A percentile compares a stretch with the other conserved stretches of the same genome.
Evolutionary conservation across 2,113 vertebrate species (phyloP).

Genomic region (Lates calcarifer): DNA sequence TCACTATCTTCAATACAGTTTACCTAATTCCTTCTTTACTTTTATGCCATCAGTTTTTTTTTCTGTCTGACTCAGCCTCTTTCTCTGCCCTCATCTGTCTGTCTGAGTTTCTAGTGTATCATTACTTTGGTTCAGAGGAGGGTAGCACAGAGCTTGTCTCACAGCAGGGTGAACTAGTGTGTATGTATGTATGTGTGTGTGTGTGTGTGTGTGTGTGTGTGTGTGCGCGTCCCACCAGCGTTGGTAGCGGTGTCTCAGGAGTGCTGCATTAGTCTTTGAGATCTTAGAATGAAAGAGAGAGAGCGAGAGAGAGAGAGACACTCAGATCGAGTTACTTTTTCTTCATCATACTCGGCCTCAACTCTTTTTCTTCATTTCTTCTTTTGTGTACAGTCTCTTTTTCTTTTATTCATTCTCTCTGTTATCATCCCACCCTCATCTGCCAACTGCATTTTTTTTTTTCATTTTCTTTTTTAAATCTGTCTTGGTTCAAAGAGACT

Average conservation of each 20-base stretch:
- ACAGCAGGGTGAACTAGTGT: slow-evolving; percentile 38
- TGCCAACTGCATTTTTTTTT: slow-evolving; percentile 20
- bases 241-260: slow-evolving; percentile 67
- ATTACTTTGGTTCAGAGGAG: slow-evolving; percentile 64
- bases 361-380: slow-evolving; percentile 52
- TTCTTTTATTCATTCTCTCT: slow-evolving; percentile 61
- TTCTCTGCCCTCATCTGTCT: slow-evolving; percentile 47
- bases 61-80: slow-evolving; percentile 42
- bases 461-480: slow-evolving; percentile 2
- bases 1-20: slow-evolving; percentile 6
- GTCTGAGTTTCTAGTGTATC: slow-evolving; percentile 54
- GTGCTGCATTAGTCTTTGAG: slow-evolving; percentile 71
- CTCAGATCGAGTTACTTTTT: slow-evolving; percentile 40
- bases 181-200: slow-evolving; percentile 30
- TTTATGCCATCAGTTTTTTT: slow-evolving; percentile 29
- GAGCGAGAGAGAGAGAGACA: slow-evolving; percentile 21
- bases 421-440: slow-evolving; percentile 42
- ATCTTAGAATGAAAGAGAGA: slow-evolving; percentile 57
- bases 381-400: slow-evolving; percentile 43
- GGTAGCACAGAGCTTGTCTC: slow-evolving; percentile 55
- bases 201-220: slow-evolving; percentile 32
- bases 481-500: slow-evolving; percentile 40
- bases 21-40: slow-evolving; percentile 25
- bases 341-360: slow-evolving; percentile 39
- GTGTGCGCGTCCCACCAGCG: slow-evolving; percentile 44